phyloP scores from a whole-genome alignment of 53 echinoderm and acorn worm genomes.

The Glandiceps talaboti region DNA sequence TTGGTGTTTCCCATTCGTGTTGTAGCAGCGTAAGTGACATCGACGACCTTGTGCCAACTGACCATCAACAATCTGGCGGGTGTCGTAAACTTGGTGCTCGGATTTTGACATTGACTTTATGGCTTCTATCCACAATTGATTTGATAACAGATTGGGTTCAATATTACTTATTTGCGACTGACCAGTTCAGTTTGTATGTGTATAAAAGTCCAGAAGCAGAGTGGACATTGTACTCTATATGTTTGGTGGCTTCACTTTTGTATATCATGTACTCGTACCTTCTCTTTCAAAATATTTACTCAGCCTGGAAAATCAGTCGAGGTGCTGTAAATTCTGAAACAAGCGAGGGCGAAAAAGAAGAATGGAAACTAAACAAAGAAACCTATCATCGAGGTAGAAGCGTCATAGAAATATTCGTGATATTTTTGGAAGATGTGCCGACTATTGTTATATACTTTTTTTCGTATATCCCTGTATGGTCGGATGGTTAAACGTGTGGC shows the following conservation, averaged over 20 bases:
- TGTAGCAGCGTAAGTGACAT: not conserved
- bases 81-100: not conserved
- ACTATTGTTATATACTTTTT: not conserved
- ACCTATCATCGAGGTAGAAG: not conserved
- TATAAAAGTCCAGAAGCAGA: not conserved
- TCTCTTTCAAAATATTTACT: not conserved
- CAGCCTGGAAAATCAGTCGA: not conserved
- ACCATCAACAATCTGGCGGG: not conserved
- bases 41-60: not conserved
- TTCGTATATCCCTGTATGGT: not conserved
- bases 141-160: not conserved
- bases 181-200: not conserved
- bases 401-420: not conserved
- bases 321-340: not conserved
- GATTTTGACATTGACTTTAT: not conserved
- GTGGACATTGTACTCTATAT: not conserved
- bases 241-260: not conserved
- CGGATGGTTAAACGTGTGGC: not conserved
- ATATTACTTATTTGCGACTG: not conserved
- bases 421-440: not conserved
- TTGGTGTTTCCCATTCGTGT: not conserved
- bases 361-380: not conserved
- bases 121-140: not conserved
- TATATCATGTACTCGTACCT: not conserved
- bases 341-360: not conserved